Percentiles rank a stretch among this genome's conserved stretches.
Conservation (phyloP, 1,140 invertebrate species). For the Elysia chlorotica region DNA sequence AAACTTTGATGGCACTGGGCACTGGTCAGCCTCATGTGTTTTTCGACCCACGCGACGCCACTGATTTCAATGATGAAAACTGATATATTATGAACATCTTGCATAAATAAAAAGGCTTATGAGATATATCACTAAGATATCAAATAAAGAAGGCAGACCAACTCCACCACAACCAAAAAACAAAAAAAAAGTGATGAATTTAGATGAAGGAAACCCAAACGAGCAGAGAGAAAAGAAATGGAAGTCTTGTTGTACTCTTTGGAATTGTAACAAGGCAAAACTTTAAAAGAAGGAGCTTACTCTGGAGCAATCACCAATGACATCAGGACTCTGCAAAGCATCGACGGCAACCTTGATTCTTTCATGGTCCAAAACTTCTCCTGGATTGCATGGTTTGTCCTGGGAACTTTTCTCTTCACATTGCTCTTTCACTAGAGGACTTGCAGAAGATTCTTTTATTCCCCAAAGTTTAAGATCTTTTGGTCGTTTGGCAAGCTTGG, state of each 20-base stretch:
- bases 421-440: background rate
- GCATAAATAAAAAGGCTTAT: background rate
- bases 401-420: background rate
- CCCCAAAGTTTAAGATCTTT: background rate
- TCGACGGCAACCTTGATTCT: background rate
- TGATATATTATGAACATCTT: background rate
- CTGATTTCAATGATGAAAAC: background rate
- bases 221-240: too few relatives aligned
- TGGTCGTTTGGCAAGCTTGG: background rate
- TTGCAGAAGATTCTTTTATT: background rate
- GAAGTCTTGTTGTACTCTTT: background rate
- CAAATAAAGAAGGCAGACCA: background rate
- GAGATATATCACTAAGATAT: background rate
- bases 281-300: background rate
- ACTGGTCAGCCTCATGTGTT: background rate
- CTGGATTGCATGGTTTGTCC: background rate
- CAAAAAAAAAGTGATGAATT: background rate
- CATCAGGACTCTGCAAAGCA: background rate
- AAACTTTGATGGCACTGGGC: background rate
- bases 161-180: background rate
- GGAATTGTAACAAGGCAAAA: background rate
- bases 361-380: background rate
- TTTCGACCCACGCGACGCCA: background rate
- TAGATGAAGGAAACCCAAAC: background rate
- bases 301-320: background rate